These are phyloP conservation scores for Hesperia comma DNA, from an alignment of 2,888 invertebrate species.

Conservation along the genomic window DNA sequence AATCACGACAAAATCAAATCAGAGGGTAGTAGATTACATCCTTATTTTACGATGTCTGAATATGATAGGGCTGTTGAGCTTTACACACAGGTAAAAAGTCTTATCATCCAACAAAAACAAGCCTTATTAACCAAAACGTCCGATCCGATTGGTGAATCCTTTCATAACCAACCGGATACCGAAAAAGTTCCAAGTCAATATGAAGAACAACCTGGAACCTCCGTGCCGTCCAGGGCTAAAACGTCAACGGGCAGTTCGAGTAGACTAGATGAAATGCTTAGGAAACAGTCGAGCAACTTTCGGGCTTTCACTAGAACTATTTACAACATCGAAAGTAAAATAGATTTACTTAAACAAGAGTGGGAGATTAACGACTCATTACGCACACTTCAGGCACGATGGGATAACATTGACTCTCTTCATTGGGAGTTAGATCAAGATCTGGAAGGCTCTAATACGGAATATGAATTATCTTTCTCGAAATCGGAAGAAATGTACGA, in stretches of 20 bases:
- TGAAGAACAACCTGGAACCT: conserved; percentile 1
- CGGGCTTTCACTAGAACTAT: too few relatives aligned
- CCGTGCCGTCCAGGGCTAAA: conserved; percentile 1
- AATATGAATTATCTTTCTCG: conserved; percentile 6
- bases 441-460: conserved; percentile 3
- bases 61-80: conserved; percentile 18
- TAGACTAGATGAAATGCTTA: background rate
- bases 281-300: background rate
- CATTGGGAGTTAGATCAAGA: conserved; percentile 14
- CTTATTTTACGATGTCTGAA: conserved; percentile 24
- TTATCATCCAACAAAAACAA: conserved; percentile 8
- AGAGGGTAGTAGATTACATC: conserved; percentile 20
- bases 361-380: conserved; percentile 3
- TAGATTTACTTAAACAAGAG: too few relatives aligned
- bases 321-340: too few relatives aligned
- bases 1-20: conserved; percentile 7
- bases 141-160: background rate
- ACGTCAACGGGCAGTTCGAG: background rate
- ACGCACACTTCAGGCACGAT: conserved; percentile 10
- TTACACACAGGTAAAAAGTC: background rate
- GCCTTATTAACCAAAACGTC: background rate
- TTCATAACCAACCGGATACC: background rate
- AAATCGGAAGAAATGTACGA: conserved; percentile 15
- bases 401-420: conserved; percentile 13
- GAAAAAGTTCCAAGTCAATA: background rate